A percentile compares a stretch with the other conserved stretches of the same genome.
These are phyloP conservation scores for Danio jaintianensis DNA, from an alignment of 2,797 vertebrate genomes.

Conservation along the genomic window DNA sequence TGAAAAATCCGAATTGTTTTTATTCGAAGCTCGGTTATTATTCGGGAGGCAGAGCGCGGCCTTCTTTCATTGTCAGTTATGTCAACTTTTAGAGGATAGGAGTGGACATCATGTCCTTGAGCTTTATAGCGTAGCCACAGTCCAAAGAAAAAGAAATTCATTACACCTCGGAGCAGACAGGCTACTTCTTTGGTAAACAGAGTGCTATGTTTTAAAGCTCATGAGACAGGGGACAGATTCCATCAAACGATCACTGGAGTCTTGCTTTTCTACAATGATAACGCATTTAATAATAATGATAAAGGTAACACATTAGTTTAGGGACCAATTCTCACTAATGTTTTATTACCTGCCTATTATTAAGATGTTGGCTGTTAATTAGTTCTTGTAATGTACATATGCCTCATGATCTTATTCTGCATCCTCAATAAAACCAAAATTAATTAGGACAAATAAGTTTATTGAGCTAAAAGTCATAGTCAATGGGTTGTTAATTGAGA, in stretches of 20 bases:
- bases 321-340: no score
- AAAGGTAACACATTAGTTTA: no score
- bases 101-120: slow-evolving; percentile 61
- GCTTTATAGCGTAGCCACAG: slow-evolving; percentile 40
- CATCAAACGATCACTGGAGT: background rate
- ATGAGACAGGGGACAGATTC: background rate
- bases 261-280: background rate
- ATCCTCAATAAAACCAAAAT: no score
- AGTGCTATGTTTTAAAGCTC: slow-evolving; percentile 14
- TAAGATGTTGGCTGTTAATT: no score
- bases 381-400: no score
- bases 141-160: slow-evolving; percentile 44
- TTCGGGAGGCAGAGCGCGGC: slow-evolving; percentile 52
- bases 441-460: no score
- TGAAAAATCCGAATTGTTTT: slow-evolving; percentile 42
- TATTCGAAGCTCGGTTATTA: slow-evolving; percentile 51
- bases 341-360: no score
- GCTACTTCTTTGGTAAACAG: slow-evolving; percentile 39
- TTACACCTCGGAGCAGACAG: slow-evolving; percentile 41
- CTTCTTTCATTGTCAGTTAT: slow-evolving; percentile 59
- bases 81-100: slow-evolving; percentile 48
- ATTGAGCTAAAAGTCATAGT: no score
- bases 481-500: no score
- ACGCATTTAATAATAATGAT: background rate
- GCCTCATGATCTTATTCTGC: no score